phyloP scores from a whole-genome alignment of 2,113 vertebrate genomes.

The Neogobius melanostomus region DNA sequence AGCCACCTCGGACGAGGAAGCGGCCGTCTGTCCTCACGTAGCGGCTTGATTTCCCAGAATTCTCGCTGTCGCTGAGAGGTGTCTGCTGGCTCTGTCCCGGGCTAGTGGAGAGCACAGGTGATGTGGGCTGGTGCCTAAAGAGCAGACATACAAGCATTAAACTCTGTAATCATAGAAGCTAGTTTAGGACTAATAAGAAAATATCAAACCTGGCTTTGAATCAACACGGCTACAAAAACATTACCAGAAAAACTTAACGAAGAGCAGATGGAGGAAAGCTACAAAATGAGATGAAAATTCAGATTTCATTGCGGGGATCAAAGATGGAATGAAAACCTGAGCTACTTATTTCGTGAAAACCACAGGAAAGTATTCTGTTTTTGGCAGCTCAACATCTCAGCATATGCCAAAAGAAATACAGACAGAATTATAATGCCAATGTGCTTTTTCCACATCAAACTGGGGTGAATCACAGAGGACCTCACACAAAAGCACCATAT shows the following conservation, averaged over 20 bases:
- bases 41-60: constrained; percentile 71
- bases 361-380: constrained; percentile 67
- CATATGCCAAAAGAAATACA: constrained; percentile 68
- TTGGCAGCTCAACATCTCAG: constrained; percentile 55
- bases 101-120: constrained; percentile 80
- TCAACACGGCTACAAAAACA: constrained; percentile 32
- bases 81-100: constrained; percentile 79
- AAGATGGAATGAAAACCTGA: constrained; percentile 56
- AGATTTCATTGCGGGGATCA: constrained; percentile 55
- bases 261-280: constrained; percentile 45
- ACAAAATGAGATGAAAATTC: constrained; percentile 41
- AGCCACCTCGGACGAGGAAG: constrained; percentile 77
- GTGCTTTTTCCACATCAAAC: constrained; percentile 65
- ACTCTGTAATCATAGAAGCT: background rate
- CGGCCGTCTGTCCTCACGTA: constrained; percentile 79
- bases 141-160: constrained; percentile 55
- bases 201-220: constrained; percentile 19
- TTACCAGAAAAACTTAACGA: constrained; percentile 34
- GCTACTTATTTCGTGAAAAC: constrained; percentile 55
- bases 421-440: constrained; percentile 61
- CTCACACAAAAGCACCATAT: constrained; percentile 59
- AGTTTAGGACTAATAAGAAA: background rate
- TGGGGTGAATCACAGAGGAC: constrained; percentile 57
- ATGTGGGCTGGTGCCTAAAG: constrained; percentile 90
- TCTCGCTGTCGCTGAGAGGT: constrained; percentile 83